Evolutionary conservation across 2,113 vertebrate species (phyloP).

Genomic region (Ophthalmolycus amberensis): DNA sequence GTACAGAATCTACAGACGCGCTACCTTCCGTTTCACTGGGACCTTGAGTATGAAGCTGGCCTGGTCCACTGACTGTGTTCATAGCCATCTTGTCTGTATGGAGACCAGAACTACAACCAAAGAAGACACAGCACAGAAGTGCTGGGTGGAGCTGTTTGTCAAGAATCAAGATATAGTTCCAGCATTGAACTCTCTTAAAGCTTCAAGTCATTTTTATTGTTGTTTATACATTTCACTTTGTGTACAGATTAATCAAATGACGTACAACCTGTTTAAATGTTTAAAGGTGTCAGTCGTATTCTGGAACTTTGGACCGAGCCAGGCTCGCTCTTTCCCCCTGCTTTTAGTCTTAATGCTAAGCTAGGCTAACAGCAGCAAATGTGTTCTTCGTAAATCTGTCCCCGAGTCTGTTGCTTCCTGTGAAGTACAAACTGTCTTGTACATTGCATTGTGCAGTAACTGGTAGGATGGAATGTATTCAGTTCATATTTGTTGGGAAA

Average conservation of each 20-base stretch:
- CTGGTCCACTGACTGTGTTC: not conserved
- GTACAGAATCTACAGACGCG: no score
- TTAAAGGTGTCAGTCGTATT: not conserved
- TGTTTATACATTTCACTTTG: not conserved
- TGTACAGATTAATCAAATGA: not conserved
- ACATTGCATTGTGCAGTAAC: not conserved
- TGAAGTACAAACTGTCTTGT: not conserved
- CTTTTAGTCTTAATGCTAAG: not conserved
- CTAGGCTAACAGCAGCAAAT: not conserved
- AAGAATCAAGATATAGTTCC: not conserved
- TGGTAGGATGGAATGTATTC: not conserved
- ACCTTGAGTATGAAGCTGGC: no score
- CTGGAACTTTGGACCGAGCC: not conserved
- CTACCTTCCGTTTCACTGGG: no score
- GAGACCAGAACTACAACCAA: not conserved
- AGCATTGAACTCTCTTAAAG: not conserved
- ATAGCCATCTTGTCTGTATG: not conserved
- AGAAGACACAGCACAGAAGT: not conserved
- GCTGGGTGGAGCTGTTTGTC: not conserved
- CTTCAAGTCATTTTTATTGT: not conserved
- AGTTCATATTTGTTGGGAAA: no score
- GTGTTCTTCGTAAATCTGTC: not conserved
- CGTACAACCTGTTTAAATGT: not conserved
- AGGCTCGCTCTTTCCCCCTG: not conserved
- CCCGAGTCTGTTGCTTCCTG: not conserved